A percentile compares a stretch with the other conserved stretches of the same genome.
These are phyloP conservation scores for Pollenia griseotomentosa DNA, from an alignment of 2,888 invertebrate genomes.

Conservation along the genomic window DNA sequence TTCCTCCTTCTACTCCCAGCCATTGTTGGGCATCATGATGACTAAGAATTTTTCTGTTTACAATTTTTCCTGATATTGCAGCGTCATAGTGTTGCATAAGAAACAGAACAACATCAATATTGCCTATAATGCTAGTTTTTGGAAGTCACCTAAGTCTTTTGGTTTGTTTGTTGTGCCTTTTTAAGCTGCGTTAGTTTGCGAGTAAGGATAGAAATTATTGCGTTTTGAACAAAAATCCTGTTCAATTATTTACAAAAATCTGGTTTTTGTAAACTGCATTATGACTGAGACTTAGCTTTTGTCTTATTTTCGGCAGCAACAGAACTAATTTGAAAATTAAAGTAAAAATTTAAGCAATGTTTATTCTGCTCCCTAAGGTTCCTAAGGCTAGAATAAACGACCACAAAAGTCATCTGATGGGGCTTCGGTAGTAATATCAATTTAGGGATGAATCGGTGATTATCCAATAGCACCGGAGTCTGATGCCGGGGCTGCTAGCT, in stretches of 20 bases:
- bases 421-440: too few relatives aligned
- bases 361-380: background rate
- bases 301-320: background rate
- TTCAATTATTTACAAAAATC: slow-evolving; percentile 24
- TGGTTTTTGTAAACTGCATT: slow-evolving; percentile 29
- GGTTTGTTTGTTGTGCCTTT: background rate
- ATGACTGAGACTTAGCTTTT: slow-evolving; percentile 20
- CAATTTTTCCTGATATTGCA: slow-evolving; percentile 22
- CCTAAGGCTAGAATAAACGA: too few relatives aligned
- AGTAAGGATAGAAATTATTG: slow-evolving; percentile 15
- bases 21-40: slow-evolving; percentile 17
- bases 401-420: too few relatives aligned
- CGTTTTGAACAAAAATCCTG: slow-evolving; percentile 21
- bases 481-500: too few relatives aligned
- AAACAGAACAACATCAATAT: background rate
- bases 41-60: slow-evolving; percentile 41
- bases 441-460: too few relatives aligned
- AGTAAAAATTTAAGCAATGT: background rate
- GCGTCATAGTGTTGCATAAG: slow-evolving; percentile 24
- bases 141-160: background rate
- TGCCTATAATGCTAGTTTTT: background rate
- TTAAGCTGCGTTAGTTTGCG: slow-evolving; percentile 24
- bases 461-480: too few relatives aligned
- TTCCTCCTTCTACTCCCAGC: background rate
- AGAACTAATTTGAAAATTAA: slow-evolving; percentile 12